Base-by-base conservation (phyloP, 2,113 vertebrate species). In the Noturus placidus region DNA sequence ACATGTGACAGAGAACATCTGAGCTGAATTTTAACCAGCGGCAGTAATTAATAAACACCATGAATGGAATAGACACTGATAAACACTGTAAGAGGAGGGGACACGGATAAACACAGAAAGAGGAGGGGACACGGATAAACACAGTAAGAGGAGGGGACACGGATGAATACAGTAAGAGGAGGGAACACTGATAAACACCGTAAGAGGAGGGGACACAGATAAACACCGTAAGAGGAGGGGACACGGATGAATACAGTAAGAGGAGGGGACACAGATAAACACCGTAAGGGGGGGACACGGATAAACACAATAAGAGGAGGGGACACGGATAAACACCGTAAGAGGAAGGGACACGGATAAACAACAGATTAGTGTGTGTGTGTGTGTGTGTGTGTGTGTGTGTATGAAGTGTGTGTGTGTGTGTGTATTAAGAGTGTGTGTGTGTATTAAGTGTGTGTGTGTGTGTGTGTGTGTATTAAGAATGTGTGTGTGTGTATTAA, bases 221-320 rank as follows among this genome's bases (percentile, higher is more conserved):
- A 65, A 65, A n/a, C 61, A 65, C 61, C 0, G 25, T 27, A 10
- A n/a, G 25, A 13, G 22, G 25, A 25, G 22, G 59, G 25, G 57
- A 65, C 27, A 11, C 0, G 11, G 61, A 65, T 13, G 13, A 65
- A 65, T 27, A 65, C 61, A 11, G 1, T 11, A 27, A 13, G 25
- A 11, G 7, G 17, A 69, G 65, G 30, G 67, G 63, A 35, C 15
- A 20, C 2, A 0, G 33, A 33, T 70, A 35, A 70, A 70, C 67
- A 70, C 33, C 6, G 1, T 35, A 1, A 70, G 30, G 0, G 6
- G 5, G 8, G 13, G 61, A 8, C 1, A 2, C 0, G 4, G 25
- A 67, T 30, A 30, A 67, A 30, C 63, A n/a, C 63, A 9, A 6
- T 13, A 11, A 67, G 2, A 13, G 10, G 63, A 67, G 2, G 27